Base-by-base conservation (phyloP, 2,888 invertebrate species). In the Phyllotreta striolata region DNA sequence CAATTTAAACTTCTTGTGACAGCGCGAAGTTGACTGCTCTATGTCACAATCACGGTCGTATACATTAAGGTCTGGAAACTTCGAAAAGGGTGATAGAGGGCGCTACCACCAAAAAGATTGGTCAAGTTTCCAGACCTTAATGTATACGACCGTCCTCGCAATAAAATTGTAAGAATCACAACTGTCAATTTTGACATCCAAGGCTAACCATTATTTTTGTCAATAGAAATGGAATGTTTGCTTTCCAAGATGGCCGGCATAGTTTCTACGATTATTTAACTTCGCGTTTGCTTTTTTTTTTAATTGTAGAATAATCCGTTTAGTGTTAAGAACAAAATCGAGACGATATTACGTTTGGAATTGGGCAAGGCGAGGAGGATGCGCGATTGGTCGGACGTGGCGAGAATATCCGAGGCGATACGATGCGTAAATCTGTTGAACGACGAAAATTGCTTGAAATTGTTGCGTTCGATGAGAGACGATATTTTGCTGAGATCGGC, bases 311-410 rank as follows among this genome's bases (percentile, higher is more conserved):
- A 68, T 63, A 72, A 73, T 60, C 72, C 73, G 39, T 69, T 73
- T 68, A 73, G 74, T 55, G 66, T 76, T 49, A 79, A 79, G 69
- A 78, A 76, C 56, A 80, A 80, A 67, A 77, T 91, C 67, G 86
- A 90, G 61, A 87, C 88, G 41, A 88, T 91, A 77, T 82, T 91
- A 40, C 87, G 89, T 78, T 84, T 90, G 51, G 92, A 93, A 80
- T 81, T 93, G 68, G 93, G 94, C 0, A 93, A 93, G 81, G 92
- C 93, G 38, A 88, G 91, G 41, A 92, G 91, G 79, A 83, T 92
- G 61, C 90, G 92, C 73, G 89, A 94, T 76, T 86, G 90, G 76
- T 87, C 90, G 47, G 84, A 90, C 69, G 88, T 91, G 55, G 91
- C 93, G 0, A 90, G 92, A 75, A 85, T 95, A 3, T 90, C 92